phyloP scores from a whole-genome alignment of 2,797 vertebrate genomes.

The Coreius guichenoti region DNA sequence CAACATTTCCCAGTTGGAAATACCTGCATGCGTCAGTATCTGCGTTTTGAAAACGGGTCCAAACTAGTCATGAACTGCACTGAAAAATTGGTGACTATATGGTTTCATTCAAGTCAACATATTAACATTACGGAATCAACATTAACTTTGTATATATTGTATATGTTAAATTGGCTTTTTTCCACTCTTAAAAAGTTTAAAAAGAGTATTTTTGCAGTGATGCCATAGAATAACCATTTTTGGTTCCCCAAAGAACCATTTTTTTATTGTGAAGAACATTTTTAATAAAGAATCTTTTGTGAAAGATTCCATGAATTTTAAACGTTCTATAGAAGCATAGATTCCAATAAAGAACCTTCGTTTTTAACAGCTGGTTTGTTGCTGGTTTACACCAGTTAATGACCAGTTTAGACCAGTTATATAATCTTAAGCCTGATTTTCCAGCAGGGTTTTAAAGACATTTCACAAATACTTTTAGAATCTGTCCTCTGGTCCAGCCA shows the following conservation, averaged over 20 bases:
- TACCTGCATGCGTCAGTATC: background rate
- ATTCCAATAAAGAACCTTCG: background rate
- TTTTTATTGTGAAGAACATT: too few species aligned
- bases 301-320: too few species aligned
- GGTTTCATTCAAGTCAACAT: background rate
- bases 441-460: conserved; percentile 23
- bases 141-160: too few species aligned
- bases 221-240: background rate
- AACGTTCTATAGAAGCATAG: background rate
- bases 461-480: conserved; percentile 45
- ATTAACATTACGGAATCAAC: background rate
- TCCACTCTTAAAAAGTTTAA: background rate
- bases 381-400: background rate
- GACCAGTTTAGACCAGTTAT: conserved; percentile 2
- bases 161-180: too few species aligned
- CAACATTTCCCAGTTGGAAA: conserved; percentile 4
- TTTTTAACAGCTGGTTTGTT: background rate
- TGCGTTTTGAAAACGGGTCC: conserved; percentile 1
- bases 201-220: background rate
- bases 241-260: background rate
- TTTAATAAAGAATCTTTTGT: too few species aligned
- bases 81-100: too few species aligned
- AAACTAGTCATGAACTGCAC: background rate
- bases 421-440: background rate
- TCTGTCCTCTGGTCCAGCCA: conserved; percentile 76